Percentiles rank a stretch among this genome's conserved stretches.
Conservation (phyloP, 2,797 vertebrate genomes). For the Champsocephalus esox region DNA sequence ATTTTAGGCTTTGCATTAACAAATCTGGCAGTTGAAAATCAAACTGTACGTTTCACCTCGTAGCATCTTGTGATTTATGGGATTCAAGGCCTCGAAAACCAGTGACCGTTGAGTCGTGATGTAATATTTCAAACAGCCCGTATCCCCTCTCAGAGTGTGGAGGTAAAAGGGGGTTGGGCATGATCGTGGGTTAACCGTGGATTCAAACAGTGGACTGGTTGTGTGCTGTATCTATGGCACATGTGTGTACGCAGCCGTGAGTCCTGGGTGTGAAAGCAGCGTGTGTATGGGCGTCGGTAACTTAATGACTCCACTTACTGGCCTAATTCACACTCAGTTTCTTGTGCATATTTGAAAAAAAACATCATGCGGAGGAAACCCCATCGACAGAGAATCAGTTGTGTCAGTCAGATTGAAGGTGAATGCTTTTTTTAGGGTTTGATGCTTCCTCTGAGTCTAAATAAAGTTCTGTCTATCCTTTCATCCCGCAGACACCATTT, state of each 20-base stretch:
- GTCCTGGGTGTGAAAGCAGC: slow-evolving; percentile 74
- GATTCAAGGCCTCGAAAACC: slow-evolving; percentile 11
- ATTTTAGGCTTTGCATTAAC: no score
- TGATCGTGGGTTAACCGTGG: slow-evolving; percentile 50
- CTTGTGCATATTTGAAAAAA: slow-evolving; percentile 78
- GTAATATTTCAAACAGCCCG: slow-evolving; percentile 61
- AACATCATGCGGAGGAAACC: slow-evolving; percentile 69
- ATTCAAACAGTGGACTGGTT: slow-evolving; percentile 76
- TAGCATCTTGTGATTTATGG: slow-evolving; percentile 3
- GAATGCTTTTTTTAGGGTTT: slow-evolving; percentile 54
- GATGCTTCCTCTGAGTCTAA: slow-evolving; percentile 60
- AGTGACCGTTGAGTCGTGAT: slow-evolving; percentile 59
- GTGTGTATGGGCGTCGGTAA: slow-evolving; percentile 77
- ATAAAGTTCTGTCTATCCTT: slow-evolving; percentile 57
- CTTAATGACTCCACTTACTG: slow-evolving; percentile 85
- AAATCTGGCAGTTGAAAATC: slow-evolving; percentile 16
- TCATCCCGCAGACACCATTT: slow-evolving; percentile 47
- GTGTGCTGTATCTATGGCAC: slow-evolving; percentile 77
- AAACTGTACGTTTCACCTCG: slow-evolving; percentile 11
- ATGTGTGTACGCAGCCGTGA: slow-evolving; percentile 74
- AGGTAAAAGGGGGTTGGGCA: slow-evolving; percentile 42
- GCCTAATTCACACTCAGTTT: slow-evolving; percentile 80
- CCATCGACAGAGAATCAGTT: slow-evolving; percentile 79
- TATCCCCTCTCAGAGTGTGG: slow-evolving; percentile 32
- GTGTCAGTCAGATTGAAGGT: slow-evolving; percentile 62